Percentiles rank a stretch among this genome's conserved stretches.
phyloP scores from a whole-genome alignment of 1,140 invertebrate species.

The Aleiodes sp. region DNA sequence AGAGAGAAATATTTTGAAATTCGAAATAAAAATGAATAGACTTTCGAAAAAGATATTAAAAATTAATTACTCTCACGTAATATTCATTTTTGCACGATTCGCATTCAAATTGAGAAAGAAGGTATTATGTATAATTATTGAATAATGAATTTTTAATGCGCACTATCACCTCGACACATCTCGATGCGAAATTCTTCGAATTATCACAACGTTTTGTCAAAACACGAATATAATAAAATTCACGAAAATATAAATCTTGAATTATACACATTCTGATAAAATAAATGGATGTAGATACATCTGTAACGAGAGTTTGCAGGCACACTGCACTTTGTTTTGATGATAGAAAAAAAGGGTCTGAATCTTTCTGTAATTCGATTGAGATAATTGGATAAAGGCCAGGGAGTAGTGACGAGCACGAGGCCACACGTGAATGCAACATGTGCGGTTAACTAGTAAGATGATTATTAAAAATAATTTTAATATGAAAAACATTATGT shows the following conservation, averaged over 20 bases:
- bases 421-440: constrained; percentile 36
- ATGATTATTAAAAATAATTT: background rate
- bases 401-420: background rate
- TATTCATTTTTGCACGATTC: too few species aligned
- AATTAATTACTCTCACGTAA: too few species aligned
- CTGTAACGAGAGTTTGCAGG: background rate
- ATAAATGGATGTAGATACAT: background rate
- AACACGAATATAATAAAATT: background rate
- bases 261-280: background rate
- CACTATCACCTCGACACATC: background rate
- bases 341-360: background rate
- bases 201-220: background rate
- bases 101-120: too few species aligned
- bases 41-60: too few species aligned
- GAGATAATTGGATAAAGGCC: constrained; percentile 37
- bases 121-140: too few species aligned
- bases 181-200: background rate
- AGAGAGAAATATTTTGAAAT: too few species aligned
- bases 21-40: too few species aligned
- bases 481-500: background rate
- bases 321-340: constrained; percentile 3
- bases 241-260: background rate
- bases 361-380: constrained; percentile 40
- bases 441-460: constrained; percentile 23
- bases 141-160: too few species aligned